Evolutionary conservation across 2,888 invertebrate genomes (phyloP), one percentile per base, ranked within the genome.

Genomic region (Cordilura impudica): DNA sequence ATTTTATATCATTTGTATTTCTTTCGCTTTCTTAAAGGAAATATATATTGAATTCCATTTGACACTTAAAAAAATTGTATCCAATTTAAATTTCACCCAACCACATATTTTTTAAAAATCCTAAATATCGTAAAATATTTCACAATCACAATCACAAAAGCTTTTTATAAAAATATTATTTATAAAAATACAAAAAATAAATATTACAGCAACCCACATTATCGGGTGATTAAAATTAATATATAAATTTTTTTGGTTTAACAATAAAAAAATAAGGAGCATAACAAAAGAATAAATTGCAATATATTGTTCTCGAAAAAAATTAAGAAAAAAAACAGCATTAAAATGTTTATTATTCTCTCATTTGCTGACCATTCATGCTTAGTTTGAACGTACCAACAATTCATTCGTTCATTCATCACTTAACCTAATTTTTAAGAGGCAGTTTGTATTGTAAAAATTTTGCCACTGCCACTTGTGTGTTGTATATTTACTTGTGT

Each of bases 381-480:
- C 5, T 16, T 16, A 8, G n/a, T 8, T n/a, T n/a, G n/a, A n/a
- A n/a, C n/a, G n/a, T n/a, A n/a, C n/a, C n/a, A n/a, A n/a, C n/a
- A n/a, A n/a, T 61, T 54, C 35, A 58, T 49, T 73, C 66, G 26
- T 75, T 67, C 79, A 79, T 75, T 77, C 81, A 81, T 77, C 79
- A 77, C 73, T 81, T 74, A 80, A 80, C 76, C 79, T 67, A 79
- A 77, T 80, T 81, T 81, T 67, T 71, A 81, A 80, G 74, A 77
- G 65, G 70, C 73, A 73, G 71, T 79, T 76, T 39, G 56, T 67
- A 66, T 69, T 65, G 63, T 70, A 66, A 43, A 31, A 21, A 53
- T 71, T 75, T 79, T 67, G 71, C 79, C 54, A 76, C 75, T 76
- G 81, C 78, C 73, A 79, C 81, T 78, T 78, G 78, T 29, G 63